Percentiles rank a stretch among this genome's conserved stretches.
These are phyloP conservation scores for Zaprionus ornatus DNA, from an alignment of 1,140 invertebrate genomes.

Conservation along the genomic window DNA sequence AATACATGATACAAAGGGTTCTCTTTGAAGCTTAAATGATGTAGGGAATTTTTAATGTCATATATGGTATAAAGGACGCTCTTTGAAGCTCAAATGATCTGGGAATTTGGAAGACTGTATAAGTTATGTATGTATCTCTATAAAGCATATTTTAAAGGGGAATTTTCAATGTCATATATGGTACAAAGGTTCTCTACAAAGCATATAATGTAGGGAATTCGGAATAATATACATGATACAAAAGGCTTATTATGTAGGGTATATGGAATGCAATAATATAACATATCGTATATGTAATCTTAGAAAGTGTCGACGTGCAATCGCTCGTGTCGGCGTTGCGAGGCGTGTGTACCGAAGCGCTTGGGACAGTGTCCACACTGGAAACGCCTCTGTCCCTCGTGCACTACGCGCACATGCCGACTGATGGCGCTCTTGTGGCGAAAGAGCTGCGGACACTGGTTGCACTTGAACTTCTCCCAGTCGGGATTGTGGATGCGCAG, in stretches of 20 bases:
- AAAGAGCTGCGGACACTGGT: constrained; percentile 73
- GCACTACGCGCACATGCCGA: constrained; percentile 72
- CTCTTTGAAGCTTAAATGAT: background rate
- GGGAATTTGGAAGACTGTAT: too few relatives aligned
- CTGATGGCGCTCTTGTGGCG: constrained; percentile 76
- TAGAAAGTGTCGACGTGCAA: constrained; percentile 48
- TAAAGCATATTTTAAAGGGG: too few relatives aligned
- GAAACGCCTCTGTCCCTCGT: constrained; percentile 70
- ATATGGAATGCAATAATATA: background rate
- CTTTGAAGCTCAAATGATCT: too few relatives aligned
- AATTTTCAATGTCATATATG: background rate
- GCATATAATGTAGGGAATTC: too few relatives aligned
- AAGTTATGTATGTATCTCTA: too few relatives aligned
- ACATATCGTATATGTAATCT: background rate
- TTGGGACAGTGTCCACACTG: constrained; percentile 67
- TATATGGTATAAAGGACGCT: background rate
- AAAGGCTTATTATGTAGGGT: too few relatives aligned
- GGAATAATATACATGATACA: too few relatives aligned
- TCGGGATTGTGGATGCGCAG: constrained; percentile 74
- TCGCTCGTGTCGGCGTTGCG: constrained; percentile 71
- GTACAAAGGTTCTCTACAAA: background rate
- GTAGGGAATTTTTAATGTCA: background rate
- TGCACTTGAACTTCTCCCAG: constrained; percentile 76
- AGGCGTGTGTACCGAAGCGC: constrained; percentile 72
- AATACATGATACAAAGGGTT: too few relatives aligned